Evolutionary conservation across 2,797 vertebrate species (phyloP), one percentile per base, ranked within the genome.

Genomic region (Basileuterus tristriatus): DNA sequence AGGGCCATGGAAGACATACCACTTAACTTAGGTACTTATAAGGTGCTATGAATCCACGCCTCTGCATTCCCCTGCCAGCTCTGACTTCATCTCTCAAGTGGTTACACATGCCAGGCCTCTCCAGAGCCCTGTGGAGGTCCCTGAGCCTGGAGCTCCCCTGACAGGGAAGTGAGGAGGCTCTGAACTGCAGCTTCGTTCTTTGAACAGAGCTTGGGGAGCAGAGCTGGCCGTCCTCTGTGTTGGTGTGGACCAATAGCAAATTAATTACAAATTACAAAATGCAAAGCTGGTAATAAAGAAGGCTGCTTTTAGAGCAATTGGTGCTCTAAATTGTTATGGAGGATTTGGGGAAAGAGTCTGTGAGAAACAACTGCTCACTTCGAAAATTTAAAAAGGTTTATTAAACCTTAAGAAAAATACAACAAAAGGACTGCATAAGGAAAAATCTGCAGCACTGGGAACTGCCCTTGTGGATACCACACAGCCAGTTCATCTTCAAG

Each of bases 11-110:
- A 41, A 59, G 75, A 67, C 47, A 70, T 34, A 69, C 15, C 1
- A 9, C 68, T 72, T 72, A 44, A 41, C 49, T 92, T 89, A 83
- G 55, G 82, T 93, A 85, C 92, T 80, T 93, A 91, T 77, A 93
- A 93, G 90, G 76, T 83, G n/a, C 49, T 89, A 26, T 1, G 14
- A 78, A 56, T 36, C 41, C 59, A 19, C 23, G 26, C n/a, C 30
- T 80, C 15, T 50, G 20, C 49, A 52, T 65, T 87, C 24, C 24
- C 13, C 41, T 10, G 26, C 68, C 76, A 83, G 68, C 64, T 83
- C 78, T 93, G 82, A 83, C 71, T 83, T 84, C 15, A 36, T 15
- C n/a, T 80, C 60, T 93, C 29, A 26, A 82, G 80, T 43, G 41
- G 18, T 85, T 60, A 82, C 87, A 86, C 60, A 83, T 79, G 50